Evolutionary conservation across 2,113 vertebrate species (phyloP), one percentile per base, ranked within the genome.

Genomic region (Uropsilus gracilis): DNA sequence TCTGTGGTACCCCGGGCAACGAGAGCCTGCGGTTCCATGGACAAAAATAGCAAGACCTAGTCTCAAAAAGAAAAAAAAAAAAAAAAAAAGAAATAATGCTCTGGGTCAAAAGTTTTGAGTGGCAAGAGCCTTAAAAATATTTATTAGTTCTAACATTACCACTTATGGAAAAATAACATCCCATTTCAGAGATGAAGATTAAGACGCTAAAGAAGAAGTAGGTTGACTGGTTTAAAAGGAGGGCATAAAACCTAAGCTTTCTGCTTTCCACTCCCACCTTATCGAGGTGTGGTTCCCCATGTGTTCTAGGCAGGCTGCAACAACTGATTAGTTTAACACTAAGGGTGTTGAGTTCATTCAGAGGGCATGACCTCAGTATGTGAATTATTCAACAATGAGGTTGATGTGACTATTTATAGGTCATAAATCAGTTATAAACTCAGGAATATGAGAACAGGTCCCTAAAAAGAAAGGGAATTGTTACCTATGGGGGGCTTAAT

Each of bases 381-480:
- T 96, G 82, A 97, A 97, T 97, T 96, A 96, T 97, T 97, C 93
- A 96, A 61, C 86, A 90, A 61, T 81, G 80, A 95, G 76, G 89
- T 81, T 92, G 91, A 75, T 85, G 89, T 72, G 91, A 96, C 87
- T 97, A 96, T 97, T 96, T 97, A 96, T 96, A 97, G 94, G 95
- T 93, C 75, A 97, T 94, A 97, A 96, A 95, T 97, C 95, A 97
- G 96, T 97, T 95, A 96, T 97, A 95, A 96, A 97, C 94, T 94
- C 90, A 95, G 96, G 88, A 96, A 97, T 97, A 85, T 85, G 94
- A 97, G 95, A 94, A 76, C 39, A 78, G 80, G 66, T 86, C 68
- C 94, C 83, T 96, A 97, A 91, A 95, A 71, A 96, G 77, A 66
- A 68, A 89, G 46, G 89, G 28, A 48, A 37, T 82, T 72, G 84